Base-by-base conservation (phyloP, 2,797 vertebrate genomes). In the Pogonophryne albipinna region DNA sequence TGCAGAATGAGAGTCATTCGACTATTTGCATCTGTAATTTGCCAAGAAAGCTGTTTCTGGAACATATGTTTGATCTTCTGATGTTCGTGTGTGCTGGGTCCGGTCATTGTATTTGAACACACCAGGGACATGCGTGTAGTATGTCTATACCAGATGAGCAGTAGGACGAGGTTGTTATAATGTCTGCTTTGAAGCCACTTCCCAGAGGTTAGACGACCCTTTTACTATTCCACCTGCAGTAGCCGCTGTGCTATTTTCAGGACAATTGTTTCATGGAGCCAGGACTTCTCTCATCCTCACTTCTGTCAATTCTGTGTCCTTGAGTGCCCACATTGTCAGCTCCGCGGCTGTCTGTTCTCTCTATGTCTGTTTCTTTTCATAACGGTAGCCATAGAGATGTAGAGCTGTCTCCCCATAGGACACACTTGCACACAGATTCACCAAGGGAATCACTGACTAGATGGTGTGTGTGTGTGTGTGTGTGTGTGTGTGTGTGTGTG, bases 311-410 rank as follows among this genome's bases (percentile, higher is more conserved):
- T 56, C 63, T 62, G 38, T 69, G 74, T 62, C 87, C 83, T 87
- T 74, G 76, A 85, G 75, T 71, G 70, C 60, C 66, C 71, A 76
- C 76, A 74, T 80, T 84, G 78, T 87, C 76, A 82, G 74, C 80
- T 74, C 74, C 66, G 47, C 59, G 62, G 65, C 83, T 6, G 38
- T 66, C 64, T 59, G 20, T 67, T 72, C 55, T 55, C 49, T 56
- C 46, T 23, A 6, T 52, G 57, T 79, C 71, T 56, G 55, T 76
- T 76, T 82, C 61, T 74, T 67, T 66, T 76, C 77, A 71, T 78
- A 57, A 90, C 71, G 87, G 87, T 91, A 88, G 83, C 81, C 83
- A 92, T 87, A 89, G 87, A 83, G 85, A 93, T 86, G 62, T 56
- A 55, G 77, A 71, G 72, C 79, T 63, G 76, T 83, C 63, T 85